phyloP scores from a whole-genome alignment of 2,113 vertebrate genomes.

The Oryzias melastigma region DNA sequence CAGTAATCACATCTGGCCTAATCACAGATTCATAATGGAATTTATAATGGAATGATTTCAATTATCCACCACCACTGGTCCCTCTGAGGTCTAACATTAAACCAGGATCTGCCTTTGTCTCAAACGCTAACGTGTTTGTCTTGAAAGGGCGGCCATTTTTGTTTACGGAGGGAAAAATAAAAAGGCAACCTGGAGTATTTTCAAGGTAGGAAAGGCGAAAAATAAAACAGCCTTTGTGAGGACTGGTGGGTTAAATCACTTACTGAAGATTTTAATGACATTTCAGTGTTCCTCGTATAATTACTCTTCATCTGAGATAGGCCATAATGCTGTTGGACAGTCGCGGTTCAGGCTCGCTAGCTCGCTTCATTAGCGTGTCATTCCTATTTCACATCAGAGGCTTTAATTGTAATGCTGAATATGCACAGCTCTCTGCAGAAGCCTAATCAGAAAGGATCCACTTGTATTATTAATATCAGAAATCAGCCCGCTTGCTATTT shows the following conservation, averaged over 20 bases:
- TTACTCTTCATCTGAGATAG: constrained; percentile 99
- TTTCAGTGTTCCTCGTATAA: constrained; percentile 99
- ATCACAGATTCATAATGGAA: constrained; percentile 98
- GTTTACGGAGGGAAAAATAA: constrained; percentile 64
- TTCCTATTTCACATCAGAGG: constrained; percentile 99
- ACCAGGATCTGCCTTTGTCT: constrained; percentile 48
- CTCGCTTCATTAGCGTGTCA: constrained; percentile 99
- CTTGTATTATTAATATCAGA: constrained; percentile 99
- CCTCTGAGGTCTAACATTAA: constrained; percentile 58
- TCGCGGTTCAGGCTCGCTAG: constrained; percentile 99
- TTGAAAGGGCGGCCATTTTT: constrained; percentile 78
- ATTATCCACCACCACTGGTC: constrained; percentile 88
- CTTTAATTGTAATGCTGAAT: constrained; percentile 99
- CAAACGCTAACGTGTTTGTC: constrained; percentile 35
- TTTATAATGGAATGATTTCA: constrained; percentile 99
- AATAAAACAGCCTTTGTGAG: constrained; percentile 84
- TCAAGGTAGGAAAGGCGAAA: constrained; percentile 18
- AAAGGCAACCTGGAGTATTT: constrained; percentile 39
- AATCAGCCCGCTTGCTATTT: constrained; percentile 99
- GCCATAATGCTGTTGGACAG: constrained; percentile 99
- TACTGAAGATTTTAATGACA: constrained; percentile 99
- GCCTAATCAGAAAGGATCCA: constrained; percentile 99
- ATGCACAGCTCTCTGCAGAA: constrained; percentile 98
- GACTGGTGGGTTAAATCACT: constrained; percentile 99
- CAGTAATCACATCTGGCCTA: constrained; percentile 90